A percentile compares a stretch with the other conserved stretches of the same genome.
phyloP scores from a whole-genome alignment of 2,888 invertebrate genomes.

The Folsomia manolachei region DNA sequence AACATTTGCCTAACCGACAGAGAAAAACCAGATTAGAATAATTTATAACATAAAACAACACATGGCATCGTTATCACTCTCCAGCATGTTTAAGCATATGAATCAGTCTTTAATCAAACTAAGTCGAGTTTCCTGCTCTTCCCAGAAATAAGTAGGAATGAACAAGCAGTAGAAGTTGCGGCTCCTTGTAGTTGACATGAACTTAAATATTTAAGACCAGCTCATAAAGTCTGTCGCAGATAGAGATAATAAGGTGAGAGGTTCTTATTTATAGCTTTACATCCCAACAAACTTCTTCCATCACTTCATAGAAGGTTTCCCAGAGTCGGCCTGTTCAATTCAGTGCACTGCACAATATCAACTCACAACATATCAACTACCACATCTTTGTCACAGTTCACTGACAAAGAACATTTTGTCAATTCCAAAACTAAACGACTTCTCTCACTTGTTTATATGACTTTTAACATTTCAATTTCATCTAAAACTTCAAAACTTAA shows the following conservation, averaged over 20 bases:
- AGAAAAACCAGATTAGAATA: constrained; percentile 34
- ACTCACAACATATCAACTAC: neutral
- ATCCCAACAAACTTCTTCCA: too few relatives aligned
- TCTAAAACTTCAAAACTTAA: neutral
- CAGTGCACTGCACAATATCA: neutral
- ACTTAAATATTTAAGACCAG: neutral
- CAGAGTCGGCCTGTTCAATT: too few relatives aligned
- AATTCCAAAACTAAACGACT: neutral
- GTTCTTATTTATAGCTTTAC: constrained; percentile 2
- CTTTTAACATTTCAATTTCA: neutral
- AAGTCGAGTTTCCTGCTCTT: too few relatives aligned
- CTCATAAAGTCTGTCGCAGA: neutral
- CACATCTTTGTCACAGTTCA: neutral
- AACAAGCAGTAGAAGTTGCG: too few relatives aligned
- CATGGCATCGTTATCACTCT: constrained; percentile 7
- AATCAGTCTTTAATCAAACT: constrained; percentile 10
- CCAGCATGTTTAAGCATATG: neutral
- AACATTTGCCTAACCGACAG: constrained; percentile 91
- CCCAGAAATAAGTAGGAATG: too few relatives aligned
- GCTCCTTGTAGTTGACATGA: neutral
- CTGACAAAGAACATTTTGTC: neutral
- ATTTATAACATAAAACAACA: constrained; percentile 14
- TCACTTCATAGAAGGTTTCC: too few relatives aligned
- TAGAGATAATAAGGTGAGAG: constrained; percentile 15
- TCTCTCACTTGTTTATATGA: neutral